A percentile compares a stretch with the other conserved stretches of the same genome.
Evolutionary conservation across 1,140 invertebrate genomes (phyloP).

Genomic region (Aradophagus sp.): DNA sequence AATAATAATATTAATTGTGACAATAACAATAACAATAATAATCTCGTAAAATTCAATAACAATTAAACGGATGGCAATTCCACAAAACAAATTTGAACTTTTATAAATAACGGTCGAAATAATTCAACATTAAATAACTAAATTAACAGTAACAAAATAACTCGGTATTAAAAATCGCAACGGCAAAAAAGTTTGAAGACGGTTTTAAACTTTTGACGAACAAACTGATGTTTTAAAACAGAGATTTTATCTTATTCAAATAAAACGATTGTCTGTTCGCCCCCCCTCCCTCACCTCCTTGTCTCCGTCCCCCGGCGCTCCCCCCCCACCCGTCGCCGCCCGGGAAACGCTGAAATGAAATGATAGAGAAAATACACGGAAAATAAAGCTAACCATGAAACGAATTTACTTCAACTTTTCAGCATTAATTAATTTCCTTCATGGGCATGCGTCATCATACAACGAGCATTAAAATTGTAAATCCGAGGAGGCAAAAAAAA

Average conservation of each 20-base stretch:
- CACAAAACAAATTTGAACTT: no score
- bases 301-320: no score
- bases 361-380: conserved; percentile 35
- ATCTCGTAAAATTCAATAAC: no score
- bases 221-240: conserved; percentile 44
- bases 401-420: conserved; percentile 28
- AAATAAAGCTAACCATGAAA: conserved; percentile 39
- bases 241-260: conserved; percentile 51
- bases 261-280: conserved; percentile 21
- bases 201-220: conserved; percentile 32
- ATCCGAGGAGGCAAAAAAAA: no score
- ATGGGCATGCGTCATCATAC: conserved; percentile 13
- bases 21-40: no score
- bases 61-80: no score
- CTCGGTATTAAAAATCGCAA: conserved; percentile 26
- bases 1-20: no score
- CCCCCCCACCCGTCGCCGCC: no score
- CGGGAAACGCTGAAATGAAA: conserved; percentile 27
- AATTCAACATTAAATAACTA: background rate
- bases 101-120: conserved; percentile 11
- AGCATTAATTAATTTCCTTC: conserved; percentile 37
- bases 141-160: conserved; percentile 3
- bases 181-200: conserved; percentile 30
- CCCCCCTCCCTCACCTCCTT: no score
- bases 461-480: no score